A percentile compares a stretch with the other conserved stretches of the same genome.
phyloP scores from a whole-genome alignment of 2,888 invertebrate species.

The Zaprionus bogoriensis region DNA sequence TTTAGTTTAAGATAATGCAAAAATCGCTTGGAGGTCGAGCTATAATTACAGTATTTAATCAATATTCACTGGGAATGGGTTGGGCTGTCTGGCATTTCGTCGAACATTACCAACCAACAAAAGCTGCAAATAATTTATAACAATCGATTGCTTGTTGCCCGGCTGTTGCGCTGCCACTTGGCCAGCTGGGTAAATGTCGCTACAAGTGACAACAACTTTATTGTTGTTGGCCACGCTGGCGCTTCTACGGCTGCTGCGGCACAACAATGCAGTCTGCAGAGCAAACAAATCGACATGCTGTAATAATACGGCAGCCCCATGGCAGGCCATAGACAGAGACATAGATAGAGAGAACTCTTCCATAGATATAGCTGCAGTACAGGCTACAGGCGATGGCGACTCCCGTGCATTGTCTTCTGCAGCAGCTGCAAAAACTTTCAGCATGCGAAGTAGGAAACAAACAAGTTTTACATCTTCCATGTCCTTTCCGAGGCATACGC shows the following conservation, averaged over 20 bases:
- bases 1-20: too few relatives aligned
- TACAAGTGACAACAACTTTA: constrained; percentile 41
- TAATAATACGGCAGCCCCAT: constrained; percentile 61
- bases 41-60: background rate
- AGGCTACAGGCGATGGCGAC: too few relatives aligned
- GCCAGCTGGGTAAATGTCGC: constrained; percentile 19
- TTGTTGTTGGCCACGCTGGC: too few relatives aligned
- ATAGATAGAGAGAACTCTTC: constrained; percentile 8
- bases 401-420: constrained; percentile 66
- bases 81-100: constrained; percentile 28
- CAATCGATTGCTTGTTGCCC: constrained; percentile 50
- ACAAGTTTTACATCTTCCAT: constrained; percentile 70
- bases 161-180: constrained; percentile 24
- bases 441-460: constrained; percentile 69
- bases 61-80: background rate
- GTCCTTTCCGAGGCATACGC: constrained; percentile 21
- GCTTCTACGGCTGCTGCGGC: constrained; percentile 26
- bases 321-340: constrained; percentile 38
- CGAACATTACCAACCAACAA: constrained; percentile 64
- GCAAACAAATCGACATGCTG: constrained; percentile 70
- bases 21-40: too few relatives aligned
- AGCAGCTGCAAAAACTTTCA: constrained; percentile 72
- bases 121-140: constrained; percentile 61
- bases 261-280: constrained; percentile 55
- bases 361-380: background rate